Evolutionary conservation across 1,140 invertebrate genomes (phyloP).

Genomic region (Globodera ellingtonae): DNA sequence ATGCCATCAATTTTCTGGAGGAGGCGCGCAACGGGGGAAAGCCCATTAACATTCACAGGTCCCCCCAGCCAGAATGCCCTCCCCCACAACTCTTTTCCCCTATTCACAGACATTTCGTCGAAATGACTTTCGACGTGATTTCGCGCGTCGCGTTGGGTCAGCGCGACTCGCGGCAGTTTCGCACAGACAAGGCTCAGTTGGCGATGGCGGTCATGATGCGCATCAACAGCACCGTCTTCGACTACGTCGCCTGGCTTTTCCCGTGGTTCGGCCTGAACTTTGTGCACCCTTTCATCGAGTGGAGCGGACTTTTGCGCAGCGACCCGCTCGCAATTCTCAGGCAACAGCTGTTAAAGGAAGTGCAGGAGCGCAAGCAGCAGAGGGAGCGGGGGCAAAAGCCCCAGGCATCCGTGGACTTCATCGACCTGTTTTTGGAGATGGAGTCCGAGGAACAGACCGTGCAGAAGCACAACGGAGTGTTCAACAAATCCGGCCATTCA

Average conservation of each 20-base stretch:
- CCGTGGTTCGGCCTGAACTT: slow-evolving; percentile 16
- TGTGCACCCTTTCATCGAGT: background rate
- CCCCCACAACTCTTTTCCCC: slow-evolving; percentile 4
- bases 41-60: slow-evolving; percentile 11
- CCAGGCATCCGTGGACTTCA: slow-evolving; percentile 45
- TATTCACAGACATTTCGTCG: slow-evolving; percentile 46
- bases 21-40: background rate
- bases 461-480: background rate
- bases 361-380: slow-evolving; percentile 12
- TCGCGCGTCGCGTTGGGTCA: slow-evolving; percentile 55
- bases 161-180: slow-evolving; percentile 47
- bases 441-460: background rate
- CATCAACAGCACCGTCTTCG: slow-evolving; percentile 15
- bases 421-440: slow-evolving; percentile 49
- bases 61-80: background rate
- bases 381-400: slow-evolving; percentile 6
- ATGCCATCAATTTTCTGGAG: slow-evolving; percentile 5
- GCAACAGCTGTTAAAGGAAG: background rate
- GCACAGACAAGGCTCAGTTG: slow-evolving; percentile 3
- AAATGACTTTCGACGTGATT: slow-evolving; percentile 58
- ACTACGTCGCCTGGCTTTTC: slow-evolving; percentile 19
- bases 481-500: slow-evolving; percentile 30
- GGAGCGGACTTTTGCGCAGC: slow-evolving; percentile 7
- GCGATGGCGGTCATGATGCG: background rate
- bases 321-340: background rate